These are phyloP conservation scores for Caenorhabditis angaria DNA, from an alignment of 2,888 invertebrate species.

Conservation along the genomic window DNA sequence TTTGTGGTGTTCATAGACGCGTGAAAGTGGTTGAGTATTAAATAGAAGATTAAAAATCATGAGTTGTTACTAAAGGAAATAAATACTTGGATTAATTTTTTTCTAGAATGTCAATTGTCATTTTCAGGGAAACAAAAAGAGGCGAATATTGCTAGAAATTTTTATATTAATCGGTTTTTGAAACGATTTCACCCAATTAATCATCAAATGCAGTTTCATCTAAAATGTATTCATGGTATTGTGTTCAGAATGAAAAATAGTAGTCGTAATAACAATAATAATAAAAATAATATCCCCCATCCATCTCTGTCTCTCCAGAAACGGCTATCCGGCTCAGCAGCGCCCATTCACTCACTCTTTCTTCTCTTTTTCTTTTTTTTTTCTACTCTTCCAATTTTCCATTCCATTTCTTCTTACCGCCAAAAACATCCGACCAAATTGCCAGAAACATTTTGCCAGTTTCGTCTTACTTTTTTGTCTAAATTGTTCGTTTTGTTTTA, in stretches of 20 bases:
- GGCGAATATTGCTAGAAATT: background rate
- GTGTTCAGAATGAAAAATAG: background rate
- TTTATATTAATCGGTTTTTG: background rate
- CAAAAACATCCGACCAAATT: background rate
- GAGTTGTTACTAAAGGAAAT: too few relatives aligned
- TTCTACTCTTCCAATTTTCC: constrained; percentile 5
- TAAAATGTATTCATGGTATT: background rate
- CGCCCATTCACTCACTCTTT: constrained; percentile 11
- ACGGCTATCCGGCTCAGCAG: constrained; percentile 1
- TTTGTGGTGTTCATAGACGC: background rate
- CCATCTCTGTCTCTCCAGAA: constrained; percentile 11
- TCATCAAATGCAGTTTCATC: background rate
- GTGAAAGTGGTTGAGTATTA: background rate
- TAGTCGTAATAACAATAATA: constrained; percentile 3
- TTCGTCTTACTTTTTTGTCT: background rate
- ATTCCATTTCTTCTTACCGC: background rate
- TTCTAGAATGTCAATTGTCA: too few relatives aligned
- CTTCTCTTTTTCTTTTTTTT: background rate
- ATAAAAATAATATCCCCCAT: constrained; percentile 3
- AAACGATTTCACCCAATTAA: background rate
- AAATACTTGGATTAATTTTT: too few relatives aligned
- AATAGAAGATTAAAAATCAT: too few relatives aligned
- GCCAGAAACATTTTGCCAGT: background rate
- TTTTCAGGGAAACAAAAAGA: too few relatives aligned
- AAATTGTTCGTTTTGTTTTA: constrained; percentile 2